Percentiles rank a stretch among this genome's conserved stretches.
Conservation (phyloP, 2,888 invertebrate genomes). For the Cantharis flavilabris region DNA sequence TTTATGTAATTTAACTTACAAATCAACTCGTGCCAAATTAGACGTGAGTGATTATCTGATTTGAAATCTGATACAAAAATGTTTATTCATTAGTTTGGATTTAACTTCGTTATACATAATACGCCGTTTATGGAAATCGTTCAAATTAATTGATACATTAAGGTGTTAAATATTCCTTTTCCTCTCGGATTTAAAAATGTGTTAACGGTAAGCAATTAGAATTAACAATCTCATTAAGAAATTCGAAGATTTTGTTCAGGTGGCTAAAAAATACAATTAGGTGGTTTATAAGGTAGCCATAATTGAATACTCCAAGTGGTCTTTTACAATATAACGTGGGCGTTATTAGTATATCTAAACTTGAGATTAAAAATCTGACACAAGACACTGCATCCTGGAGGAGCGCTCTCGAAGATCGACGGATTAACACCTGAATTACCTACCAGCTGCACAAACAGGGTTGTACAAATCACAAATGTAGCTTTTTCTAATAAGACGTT, state of each 20-base stretch:
- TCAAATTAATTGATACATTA: neutral
- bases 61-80: constrained; percentile 5
- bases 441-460: constrained; percentile 29
- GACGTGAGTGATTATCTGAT: constrained; percentile 2
- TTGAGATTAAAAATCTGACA: constrained; percentile 30
- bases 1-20: constrained; percentile 4
- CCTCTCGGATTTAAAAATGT: neutral
- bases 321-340: constrained; percentile 26
- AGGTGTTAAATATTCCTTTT: constrained; percentile 1
- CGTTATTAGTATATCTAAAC: constrained; percentile 22
- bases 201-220: constrained; percentile 1
- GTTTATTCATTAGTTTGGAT: neutral
- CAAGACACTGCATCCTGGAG: constrained; percentile 31
- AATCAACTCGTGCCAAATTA: constrained; percentile 4
- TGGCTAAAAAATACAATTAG: neutral
- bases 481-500: neutral
- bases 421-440: constrained; percentile 30
- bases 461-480: constrained; percentile 15
- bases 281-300: neutral
- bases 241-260: neutral
- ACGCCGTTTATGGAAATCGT: neutral
- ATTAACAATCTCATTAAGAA: neutral
- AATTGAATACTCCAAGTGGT: constrained; percentile 13
- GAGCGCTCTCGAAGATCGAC: constrained; percentile 18
- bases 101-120: neutral